phyloP scores from a whole-genome alignment of 1,140 invertebrate species.

The Gonatopus flavifemur region DNA sequence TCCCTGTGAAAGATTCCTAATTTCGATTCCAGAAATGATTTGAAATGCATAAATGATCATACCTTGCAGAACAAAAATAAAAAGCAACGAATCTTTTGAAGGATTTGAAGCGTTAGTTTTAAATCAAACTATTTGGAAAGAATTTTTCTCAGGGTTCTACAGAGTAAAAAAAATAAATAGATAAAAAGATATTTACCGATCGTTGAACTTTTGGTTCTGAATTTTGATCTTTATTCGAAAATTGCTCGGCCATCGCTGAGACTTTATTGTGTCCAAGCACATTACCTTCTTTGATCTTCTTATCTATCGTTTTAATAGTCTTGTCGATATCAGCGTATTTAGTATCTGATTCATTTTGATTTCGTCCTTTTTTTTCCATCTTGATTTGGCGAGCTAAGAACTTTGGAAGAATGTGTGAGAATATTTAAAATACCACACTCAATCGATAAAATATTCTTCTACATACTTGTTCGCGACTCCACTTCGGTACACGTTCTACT shows the following conservation, averaged over 20 bases:
- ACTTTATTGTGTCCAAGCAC: constrained; percentile 80
- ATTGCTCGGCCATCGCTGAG: constrained; percentile 81
- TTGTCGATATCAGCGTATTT: constrained; percentile 78
- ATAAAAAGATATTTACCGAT: constrained; percentile 62
- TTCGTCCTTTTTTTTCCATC: constrained; percentile 67
- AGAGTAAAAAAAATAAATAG: too few relatives aligned
- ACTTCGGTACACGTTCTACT: constrained; percentile 84
- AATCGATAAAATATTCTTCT: constrained; percentile 50
- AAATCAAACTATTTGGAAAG: too few relatives aligned
- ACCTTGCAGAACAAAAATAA: too few relatives aligned
- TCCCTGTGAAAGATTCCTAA: too few relatives aligned
- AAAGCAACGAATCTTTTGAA: too few relatives aligned
- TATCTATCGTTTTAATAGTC: constrained; percentile 76
- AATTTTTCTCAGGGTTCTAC: too few relatives aligned
- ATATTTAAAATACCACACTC: constrained; percentile 23
- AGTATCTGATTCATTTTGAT: constrained; percentile 61
- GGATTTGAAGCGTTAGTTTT: too few relatives aligned
- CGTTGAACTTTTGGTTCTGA: constrained; percentile 62
- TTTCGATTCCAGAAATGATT: too few relatives aligned
- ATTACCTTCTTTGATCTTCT: constrained; percentile 79
- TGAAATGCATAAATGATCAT: too few relatives aligned
- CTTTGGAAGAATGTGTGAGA: constrained; percentile 60
- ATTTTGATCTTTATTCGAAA: constrained; percentile 68
- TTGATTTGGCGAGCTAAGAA: constrained; percentile 79
- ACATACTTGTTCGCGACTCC: constrained; percentile 78